phyloP scores from a whole-genome alignment of 2,113 vertebrate genomes.

The Silurus meridionalis region DNA sequence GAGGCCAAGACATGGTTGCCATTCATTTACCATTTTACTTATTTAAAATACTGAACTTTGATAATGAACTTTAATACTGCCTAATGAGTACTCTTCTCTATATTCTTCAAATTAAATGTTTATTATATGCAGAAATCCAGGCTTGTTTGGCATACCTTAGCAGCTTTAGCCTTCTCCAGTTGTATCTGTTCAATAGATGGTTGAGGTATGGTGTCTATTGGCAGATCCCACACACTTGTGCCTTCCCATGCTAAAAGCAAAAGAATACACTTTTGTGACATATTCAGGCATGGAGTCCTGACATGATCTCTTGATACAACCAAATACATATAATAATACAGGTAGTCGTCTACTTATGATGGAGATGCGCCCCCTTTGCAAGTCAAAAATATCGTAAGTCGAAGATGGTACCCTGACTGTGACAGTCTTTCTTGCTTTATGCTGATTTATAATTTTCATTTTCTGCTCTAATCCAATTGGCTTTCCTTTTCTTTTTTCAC shows the following conservation, averaged over 20 bases:
- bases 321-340: too few species aligned
- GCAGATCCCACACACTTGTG: conserved; percentile 97
- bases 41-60: too few species aligned
- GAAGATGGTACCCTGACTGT: too few species aligned
- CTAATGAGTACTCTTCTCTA: neutral
- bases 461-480: too few species aligned
- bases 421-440: too few species aligned
- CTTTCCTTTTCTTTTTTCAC: too few species aligned
- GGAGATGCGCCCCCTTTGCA: too few species aligned
- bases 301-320: too few species aligned
- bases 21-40: neutral
- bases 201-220: conserved; percentile 85
- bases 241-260: conserved; percentile 83
- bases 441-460: too few species aligned
- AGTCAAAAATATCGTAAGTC: too few species aligned
- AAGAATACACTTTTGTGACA: conserved; percentile 12
- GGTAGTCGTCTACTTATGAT: too few species aligned
- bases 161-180: conserved; percentile 92
- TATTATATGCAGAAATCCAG: neutral
- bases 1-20: neutral
- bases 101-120: neutral
- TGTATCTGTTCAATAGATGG: conserved; percentile 94
- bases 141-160: conserved; percentile 66
- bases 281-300: neutral
- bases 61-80: too few species aligned